These are phyloP conservation scores for Steinernema hermaphroditum DNA, from an alignment of 2,888 invertebrate species.

Conservation along the genomic window DNA sequence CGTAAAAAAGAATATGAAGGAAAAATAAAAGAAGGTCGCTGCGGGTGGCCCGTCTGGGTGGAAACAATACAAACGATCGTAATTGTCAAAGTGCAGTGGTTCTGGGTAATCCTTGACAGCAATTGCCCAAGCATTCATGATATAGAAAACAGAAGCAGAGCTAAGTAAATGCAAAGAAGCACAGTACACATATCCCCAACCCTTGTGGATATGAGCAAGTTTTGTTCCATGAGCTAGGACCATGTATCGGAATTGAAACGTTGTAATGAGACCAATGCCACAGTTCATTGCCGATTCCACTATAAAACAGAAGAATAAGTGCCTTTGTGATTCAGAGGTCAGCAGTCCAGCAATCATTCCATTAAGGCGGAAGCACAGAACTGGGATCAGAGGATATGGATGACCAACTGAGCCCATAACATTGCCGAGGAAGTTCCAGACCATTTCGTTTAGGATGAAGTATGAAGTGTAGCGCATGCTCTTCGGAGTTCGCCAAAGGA, in stretches of 20 bases:
- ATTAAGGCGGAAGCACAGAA: not conserved
- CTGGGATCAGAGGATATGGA: not conserved
- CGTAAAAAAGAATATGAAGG: too few relatives aligned
- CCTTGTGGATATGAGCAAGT: not conserved
- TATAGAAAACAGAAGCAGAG: not conserved
- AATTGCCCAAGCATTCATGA: not conserved
- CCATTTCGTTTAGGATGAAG: not conserved
- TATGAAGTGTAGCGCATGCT: not conserved
- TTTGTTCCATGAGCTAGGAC: not conserved
- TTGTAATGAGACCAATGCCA: not conserved
- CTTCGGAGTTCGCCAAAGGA: not conserved
- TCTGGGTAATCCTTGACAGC: not conserved
- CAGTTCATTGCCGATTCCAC: not conserved
- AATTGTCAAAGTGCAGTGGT: not conserved
- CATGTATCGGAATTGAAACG: not conserved
- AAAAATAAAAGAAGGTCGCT: too few relatives aligned
- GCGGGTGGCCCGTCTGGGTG: not conserved
- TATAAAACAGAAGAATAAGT: not conserved
- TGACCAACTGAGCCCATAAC: not conserved
- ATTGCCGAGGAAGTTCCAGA: not conserved
- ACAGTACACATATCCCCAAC: not conserved
- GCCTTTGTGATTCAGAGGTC: not conserved
- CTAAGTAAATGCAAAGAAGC: not conserved
- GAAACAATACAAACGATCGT: not conserved
- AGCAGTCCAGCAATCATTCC: not conserved